Evolutionary conservation across 2,113 vertebrate species (phyloP).

Genomic region (Podarcis raffonei): DNA sequence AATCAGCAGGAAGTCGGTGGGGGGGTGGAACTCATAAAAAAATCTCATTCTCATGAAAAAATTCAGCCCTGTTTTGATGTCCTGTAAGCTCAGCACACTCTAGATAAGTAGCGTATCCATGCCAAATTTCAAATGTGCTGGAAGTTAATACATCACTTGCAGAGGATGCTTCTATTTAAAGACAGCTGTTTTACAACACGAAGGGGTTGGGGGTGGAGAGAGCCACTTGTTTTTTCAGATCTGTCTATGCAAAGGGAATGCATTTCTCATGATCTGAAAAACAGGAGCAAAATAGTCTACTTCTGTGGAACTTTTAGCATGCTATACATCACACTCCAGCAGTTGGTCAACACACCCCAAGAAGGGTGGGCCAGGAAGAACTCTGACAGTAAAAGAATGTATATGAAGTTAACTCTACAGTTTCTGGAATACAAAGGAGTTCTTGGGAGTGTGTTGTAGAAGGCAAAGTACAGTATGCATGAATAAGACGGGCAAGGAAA

Average conservation of each 20-base stretch:
- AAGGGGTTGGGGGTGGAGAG: too few species aligned
- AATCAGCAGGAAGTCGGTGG: constrained; percentile 37
- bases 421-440: neutral
- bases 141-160: constrained; percentile 27
- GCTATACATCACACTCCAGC: neutral
- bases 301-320: neutral
- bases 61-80: constrained; percentile 41
- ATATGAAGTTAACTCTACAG: neutral
- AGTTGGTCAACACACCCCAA: neutral
- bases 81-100: constrained; percentile 29
- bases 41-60: constrained; percentile 45
- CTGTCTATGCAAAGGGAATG: neutral
- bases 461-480: neutral
- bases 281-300: neutral
- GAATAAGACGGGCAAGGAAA: neutral
- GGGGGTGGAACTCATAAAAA: constrained; percentile 19
- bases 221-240: neutral
- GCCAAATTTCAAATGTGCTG: constrained; percentile 21
- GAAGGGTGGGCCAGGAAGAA: neutral
- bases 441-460: neutral
- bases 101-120: constrained; percentile 40
- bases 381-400: neutral
- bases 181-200: constrained; percentile 12
- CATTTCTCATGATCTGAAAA: neutral
- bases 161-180: constrained; percentile 39